Conservation (phyloP, 2,113 vertebrate genomes). For the Crotophaga sulcirostris region DNA sequence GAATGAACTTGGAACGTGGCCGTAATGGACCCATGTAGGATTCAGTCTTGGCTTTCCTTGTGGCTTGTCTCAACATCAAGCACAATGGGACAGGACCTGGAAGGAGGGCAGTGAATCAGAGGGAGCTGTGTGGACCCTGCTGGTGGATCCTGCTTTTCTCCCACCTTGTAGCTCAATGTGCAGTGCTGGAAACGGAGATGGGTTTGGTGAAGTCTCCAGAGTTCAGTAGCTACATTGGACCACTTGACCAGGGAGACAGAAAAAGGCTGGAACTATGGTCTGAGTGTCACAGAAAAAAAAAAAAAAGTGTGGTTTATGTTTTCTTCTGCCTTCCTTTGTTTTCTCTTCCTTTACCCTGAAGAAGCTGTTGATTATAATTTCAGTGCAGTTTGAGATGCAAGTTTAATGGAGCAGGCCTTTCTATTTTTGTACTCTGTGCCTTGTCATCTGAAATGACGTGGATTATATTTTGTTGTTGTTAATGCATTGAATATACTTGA, state of each 20-base stretch:
- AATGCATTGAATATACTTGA: constrained; percentile 15
- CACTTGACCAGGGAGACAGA: neutral
- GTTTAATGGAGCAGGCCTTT: constrained; percentile 37
- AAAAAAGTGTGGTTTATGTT: no score
- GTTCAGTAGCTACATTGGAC: no score
- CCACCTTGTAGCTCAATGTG: neutral
- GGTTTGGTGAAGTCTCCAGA: neutral
- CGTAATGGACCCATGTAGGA: rapidly evolving
- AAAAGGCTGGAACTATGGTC: neutral
- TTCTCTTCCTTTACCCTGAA: constrained; percentile 39
- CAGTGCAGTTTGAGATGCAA: constrained; percentile 47
- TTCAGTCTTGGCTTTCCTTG: neutral
- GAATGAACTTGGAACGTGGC: no score
- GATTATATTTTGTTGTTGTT: constrained; percentile 46
- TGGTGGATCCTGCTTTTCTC: neutral
- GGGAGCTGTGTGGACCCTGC: neutral
- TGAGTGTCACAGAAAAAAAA: neutral
- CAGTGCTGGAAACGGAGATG: neutral
- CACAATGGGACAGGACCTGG: neutral
- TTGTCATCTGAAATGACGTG: constrained; percentile 55
- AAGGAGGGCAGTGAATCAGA: neutral
- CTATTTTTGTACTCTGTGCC: constrained; percentile 50
- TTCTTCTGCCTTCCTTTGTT: constrained; percentile 1
- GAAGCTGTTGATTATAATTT: constrained; percentile 66
- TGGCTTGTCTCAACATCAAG: neutral